Base-by-base conservation (phyloP, 2,797 vertebrate genomes). In the Kryptolebias ocellatus region DNA sequence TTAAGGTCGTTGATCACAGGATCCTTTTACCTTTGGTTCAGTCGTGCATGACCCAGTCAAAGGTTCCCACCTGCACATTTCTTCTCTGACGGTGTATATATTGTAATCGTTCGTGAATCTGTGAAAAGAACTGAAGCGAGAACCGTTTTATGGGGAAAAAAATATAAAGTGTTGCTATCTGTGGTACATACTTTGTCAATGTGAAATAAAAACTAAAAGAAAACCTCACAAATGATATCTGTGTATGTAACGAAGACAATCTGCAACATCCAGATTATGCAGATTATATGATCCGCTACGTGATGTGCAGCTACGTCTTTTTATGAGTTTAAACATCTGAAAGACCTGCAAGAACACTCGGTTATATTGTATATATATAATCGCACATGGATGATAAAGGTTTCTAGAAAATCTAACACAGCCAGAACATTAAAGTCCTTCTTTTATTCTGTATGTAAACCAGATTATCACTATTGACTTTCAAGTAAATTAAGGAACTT, bases 121-220 rank as follows among this genome's bases (percentile, higher is more conserved):
- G 16, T 47, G 47, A 9, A 62, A 73, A 50, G 55, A 1, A 80
- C 45, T 70, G 50, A 74, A 70, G 55, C 18, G 63, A 66, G 45
- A 53, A 1, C 53, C 4, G n/a, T 18, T 9, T 57, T 67, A 51
- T 55, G 5, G 3, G 53, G 54, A 62, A 55, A 49, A 46, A 42
- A 3, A 18, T 18, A 2, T 9, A 64, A 28, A 12, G 39, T 2
- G 31, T 12, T 68, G 71, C 16, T 34, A 45, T 45, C 12, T 62
- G 47, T 47, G 34, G 27, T 65, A 67, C 44, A 71, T 42, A 58
- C 57, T 78, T 83, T 68, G 29, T 81, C 74, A 17, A 67, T 83
- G 74, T 72, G 62, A 72, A 81, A 77, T 74, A 60, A 81, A 54
- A 17, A 24, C 24, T 53, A 60, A 45, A 28, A 53, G 11, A 44